Percentiles rank a stretch among this genome's conserved stretches.
Conservation (phyloP, 2,797 vertebrate genomes). For the Peromyscus eremicus region DNA sequence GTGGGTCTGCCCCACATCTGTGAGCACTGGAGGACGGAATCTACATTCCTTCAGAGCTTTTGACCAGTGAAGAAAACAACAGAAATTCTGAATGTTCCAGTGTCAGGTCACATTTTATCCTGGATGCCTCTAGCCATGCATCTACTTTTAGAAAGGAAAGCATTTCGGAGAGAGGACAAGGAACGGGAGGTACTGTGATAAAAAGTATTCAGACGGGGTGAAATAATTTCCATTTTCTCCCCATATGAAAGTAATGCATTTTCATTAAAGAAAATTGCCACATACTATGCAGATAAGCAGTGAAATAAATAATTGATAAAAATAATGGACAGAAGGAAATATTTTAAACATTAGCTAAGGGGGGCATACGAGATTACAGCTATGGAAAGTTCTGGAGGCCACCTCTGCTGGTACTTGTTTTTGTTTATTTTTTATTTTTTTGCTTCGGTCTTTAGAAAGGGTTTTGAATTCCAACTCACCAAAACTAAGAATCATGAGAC, state of each 20-base stretch:
- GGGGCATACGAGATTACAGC: not conserved
- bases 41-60: conserved; percentile 44
- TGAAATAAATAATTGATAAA: conserved; percentile 7
- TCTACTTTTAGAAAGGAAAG: conserved; percentile 51
- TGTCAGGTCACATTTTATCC: not conserved
- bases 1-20: not conserved
- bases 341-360: not conserved
- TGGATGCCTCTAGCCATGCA: conserved; percentile 13
- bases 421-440: conserved; percentile 23
- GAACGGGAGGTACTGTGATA: not conserved
- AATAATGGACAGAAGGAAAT: not conserved
- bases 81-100: conserved; percentile 6
- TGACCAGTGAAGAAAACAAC: conserved; percentile 53
- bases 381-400: not conserved
- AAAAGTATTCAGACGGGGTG: not conserved
- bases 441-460: not conserved
- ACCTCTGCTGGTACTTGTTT: not conserved
- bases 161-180: not conserved
- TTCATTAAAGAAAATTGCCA: conserved; percentile 25
- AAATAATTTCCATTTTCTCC: conserved; percentile 18
- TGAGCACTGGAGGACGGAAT: not conserved
- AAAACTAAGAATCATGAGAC: not conserved
- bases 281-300: not conserved
- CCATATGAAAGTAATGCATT: not conserved
- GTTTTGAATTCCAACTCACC: not conserved